phyloP scores from a whole-genome alignment of 2,888 invertebrate genomes.

The Troilus luridus region DNA sequence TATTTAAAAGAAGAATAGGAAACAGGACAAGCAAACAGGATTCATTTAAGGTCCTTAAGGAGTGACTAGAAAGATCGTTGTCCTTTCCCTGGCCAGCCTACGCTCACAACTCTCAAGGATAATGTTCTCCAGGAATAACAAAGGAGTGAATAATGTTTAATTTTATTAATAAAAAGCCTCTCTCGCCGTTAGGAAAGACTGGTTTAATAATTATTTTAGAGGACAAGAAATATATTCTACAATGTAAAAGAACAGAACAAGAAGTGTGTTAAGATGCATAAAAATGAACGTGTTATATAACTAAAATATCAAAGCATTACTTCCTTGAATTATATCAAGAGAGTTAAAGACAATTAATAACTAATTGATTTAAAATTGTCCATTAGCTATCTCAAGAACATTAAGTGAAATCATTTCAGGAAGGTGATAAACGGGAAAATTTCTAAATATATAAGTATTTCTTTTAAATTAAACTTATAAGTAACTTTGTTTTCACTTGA shows the following conservation, averaged over 20 bases:
- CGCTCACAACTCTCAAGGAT: constrained; percentile 5
- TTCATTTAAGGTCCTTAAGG: constrained; percentile 41
- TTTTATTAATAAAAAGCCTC: background rate
- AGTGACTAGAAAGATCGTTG: constrained; percentile 35
- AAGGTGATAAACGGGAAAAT: background rate
- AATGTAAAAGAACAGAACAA: too few species aligned
- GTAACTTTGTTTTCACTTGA: too few species aligned
- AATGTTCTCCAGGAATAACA: constrained; percentile 22
- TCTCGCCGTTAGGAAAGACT: background rate
- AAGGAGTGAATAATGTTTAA: constrained; percentile 10
- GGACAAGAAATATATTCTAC: background rate
- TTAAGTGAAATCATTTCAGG: too few species aligned
- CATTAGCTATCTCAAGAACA: background rate
- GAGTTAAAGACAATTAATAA: too few species aligned
- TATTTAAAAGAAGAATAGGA: background rate
- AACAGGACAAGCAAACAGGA: constrained; percentile 6
- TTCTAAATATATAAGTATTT: background rate
- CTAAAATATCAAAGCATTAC: too few species aligned
- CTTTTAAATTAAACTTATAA: background rate
- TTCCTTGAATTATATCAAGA: too few species aligned
- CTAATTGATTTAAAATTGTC: background rate
- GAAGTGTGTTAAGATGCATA: too few species aligned
- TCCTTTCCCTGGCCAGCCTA: constrained; percentile 12
- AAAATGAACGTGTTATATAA: too few species aligned
- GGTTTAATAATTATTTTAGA: background rate